Evolutionary conservation across 92 coral and sea anemone species (phyloP), one percentile per base, ranked within the genome.

Genomic region (Metridium senile): DNA sequence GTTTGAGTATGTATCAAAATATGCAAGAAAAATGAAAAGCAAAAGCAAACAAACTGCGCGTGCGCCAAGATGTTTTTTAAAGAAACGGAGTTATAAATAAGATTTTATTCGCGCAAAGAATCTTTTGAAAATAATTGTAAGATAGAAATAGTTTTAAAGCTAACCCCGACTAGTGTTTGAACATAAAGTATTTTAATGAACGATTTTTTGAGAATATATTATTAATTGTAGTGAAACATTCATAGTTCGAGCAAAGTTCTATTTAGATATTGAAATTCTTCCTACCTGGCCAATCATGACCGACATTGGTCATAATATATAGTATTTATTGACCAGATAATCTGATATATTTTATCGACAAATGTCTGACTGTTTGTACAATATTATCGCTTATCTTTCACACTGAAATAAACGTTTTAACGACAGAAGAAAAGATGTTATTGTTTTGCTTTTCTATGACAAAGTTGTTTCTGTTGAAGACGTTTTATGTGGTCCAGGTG

Each of bases 321-420:
- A 16, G 23, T 63, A 63, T 63, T 63, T 63, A 63, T 63, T 63
- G 69, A 63, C 66, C 66, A 59, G 66, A 59, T 59, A 23, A 59
- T 6, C 69, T 63, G 33, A 61, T 54, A 30, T 63, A 63, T 57
- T 30, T 31, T 29, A 72, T n/a, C 66, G 9, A 16, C n/a, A 25
- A 1, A 33, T 39, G 9, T 31, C n/a, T 45, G 13, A 34, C 28
- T 0, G 51, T 54, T 56, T 27, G 63, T 73, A 58, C 30, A 26
- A 9, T 73, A 71, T 31, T 29, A 29, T 58, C 45, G 51, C 51
- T 23, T 28, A 56, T 13, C 45, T 63, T 63, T 33, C 51, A 58
- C 22, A 54, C 19, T 70, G 34, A 58, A 73, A 73, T 73, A 73
- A 58, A 62, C 34, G 78, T 73, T 73, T 63, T 63, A 63, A 34